Conservation (phyloP, 1,140 invertebrate species). For the Drosophila bipectinata region DNA sequence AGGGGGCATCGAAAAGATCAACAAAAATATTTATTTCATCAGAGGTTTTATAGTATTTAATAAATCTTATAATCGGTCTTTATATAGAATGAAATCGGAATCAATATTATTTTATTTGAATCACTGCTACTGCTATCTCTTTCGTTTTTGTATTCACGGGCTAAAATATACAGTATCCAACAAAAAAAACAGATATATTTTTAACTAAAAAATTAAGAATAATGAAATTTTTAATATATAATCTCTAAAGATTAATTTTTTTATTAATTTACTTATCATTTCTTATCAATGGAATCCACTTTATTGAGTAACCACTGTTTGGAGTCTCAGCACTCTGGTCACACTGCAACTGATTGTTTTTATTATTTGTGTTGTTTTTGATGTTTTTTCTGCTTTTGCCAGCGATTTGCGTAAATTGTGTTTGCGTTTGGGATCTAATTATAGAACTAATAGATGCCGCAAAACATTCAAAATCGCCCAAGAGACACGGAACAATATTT, state of each 20-base stretch:
- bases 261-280: neutral
- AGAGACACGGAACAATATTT: conserved; percentile 58
- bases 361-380: conserved; percentile 19
- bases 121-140: conserved; percentile 10
- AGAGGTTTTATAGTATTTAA: neutral
- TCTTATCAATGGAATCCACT: neutral
- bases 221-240: too few species aligned
- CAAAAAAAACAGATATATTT: too few species aligned
- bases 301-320: neutral
- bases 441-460: conserved; percentile 62
- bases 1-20: conserved; percentile 18
- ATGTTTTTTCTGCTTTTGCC: conserved; percentile 27
- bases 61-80: too few species aligned
- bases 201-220: too few species aligned
- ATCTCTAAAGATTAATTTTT: neutral
- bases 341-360: conserved; percentile 4
- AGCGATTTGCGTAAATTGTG: conserved; percentile 64
- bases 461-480: conserved; percentile 55
- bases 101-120: too few species aligned
- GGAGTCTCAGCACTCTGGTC: neutral
- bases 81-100: too few species aligned
- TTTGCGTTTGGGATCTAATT: conserved; percentile 55
- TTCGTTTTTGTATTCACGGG: neutral
- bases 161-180: neutral
- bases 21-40: neutral